phyloP scores from a whole-genome alignment of 2,113 vertebrate genomes.

The Cyphomyrus discorhynchus region DNA sequence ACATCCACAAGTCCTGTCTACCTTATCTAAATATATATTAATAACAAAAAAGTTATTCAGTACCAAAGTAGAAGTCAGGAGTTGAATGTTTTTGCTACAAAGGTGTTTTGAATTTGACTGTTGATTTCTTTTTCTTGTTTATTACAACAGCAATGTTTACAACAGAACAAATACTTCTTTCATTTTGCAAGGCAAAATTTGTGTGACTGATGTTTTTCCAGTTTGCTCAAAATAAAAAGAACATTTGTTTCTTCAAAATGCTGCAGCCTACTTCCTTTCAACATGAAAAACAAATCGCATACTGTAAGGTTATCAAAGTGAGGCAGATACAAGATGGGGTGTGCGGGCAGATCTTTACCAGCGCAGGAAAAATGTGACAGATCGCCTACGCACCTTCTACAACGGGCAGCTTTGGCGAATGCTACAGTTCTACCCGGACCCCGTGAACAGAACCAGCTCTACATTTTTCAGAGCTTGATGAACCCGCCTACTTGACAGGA shows the following conservation, averaged over 20 bases:
- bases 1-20: constrained; percentile 30
- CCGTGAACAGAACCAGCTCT: neutral
- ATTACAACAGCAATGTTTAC: constrained; percentile 34
- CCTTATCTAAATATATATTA: neutral
- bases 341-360: neutral
- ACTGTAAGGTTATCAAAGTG: constrained; percentile 27
- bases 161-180: constrained; percentile 47
- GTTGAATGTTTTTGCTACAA: constrained; percentile 16
- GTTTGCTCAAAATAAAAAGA: constrained; percentile 63
- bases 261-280: constrained; percentile 27
- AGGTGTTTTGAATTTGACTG: constrained; percentile 29
- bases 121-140: constrained; percentile 52
- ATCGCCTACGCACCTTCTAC: neutral
- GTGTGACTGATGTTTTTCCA: constrained; percentile 59
- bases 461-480: constrained; percentile 34
- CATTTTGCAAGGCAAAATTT: constrained; percentile 54
- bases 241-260: constrained; percentile 52
- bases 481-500: constrained; percentile 48
- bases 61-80: constrained; percentile 7
- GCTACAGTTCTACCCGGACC: neutral
- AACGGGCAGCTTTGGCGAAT: neutral
- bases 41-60: constrained; percentile 15
- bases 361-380: neutral
- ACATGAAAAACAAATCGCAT: constrained; percentile 12
- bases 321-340: constrained; percentile 1